phyloP scores from a whole-genome alignment of 2,113 vertebrate species.

The Engystomops pustulosus region DNA sequence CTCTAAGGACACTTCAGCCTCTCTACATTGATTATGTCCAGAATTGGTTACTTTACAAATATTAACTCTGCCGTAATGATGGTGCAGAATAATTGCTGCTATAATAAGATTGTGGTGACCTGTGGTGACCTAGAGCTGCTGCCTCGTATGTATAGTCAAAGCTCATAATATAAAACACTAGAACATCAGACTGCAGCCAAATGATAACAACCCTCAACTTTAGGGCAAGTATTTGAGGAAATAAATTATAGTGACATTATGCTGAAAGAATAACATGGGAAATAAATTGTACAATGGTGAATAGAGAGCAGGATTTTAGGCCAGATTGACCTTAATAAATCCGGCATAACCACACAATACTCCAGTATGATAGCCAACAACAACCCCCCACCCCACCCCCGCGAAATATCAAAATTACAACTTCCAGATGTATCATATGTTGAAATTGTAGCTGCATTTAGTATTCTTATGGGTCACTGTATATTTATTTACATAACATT shows the following conservation, averaged over 20 bases:
- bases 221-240: neutral
- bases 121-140: neutral
- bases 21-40: neutral
- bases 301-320: too few relatives aligned
- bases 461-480: too few relatives aligned
- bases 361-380: too few relatives aligned
- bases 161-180: neutral
- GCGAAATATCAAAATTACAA: too few relatives aligned
- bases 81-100: neutral
- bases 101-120: slow-evolving; percentile 1
- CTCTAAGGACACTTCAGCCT: neutral
- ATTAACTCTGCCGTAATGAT: neutral
- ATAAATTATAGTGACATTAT: neutral
- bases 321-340: too few relatives aligned
- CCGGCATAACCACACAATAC: too few relatives aligned
- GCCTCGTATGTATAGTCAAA: neutral
- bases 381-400: too few relatives aligned
- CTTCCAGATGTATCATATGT: too few relatives aligned
- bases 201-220: neutral
- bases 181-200: neutral
- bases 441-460: too few relatives aligned
- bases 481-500: too few relatives aligned
- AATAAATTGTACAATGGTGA: neutral
- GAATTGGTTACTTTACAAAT: neutral
- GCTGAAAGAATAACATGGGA: neutral